Base-by-base conservation (phyloP, 2,113 vertebrate genomes). In the Myiagra hebetior region DNA sequence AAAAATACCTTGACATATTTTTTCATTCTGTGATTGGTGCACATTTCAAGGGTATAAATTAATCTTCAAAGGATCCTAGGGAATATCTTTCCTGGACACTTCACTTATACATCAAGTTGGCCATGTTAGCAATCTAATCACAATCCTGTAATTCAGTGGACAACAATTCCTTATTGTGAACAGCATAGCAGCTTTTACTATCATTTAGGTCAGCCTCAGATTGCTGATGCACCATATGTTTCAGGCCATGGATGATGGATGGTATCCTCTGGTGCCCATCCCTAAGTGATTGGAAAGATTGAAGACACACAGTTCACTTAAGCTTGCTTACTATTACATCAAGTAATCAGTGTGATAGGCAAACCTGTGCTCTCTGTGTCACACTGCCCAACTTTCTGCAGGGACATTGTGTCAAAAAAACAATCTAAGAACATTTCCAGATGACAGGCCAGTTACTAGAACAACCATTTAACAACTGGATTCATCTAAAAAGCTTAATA, bases 281-380 rank as follows among this genome's bases (percentile, higher is more conserved):
- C 98, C 98, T 99, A 99, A 99, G 99, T 99, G 98, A 99, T 98
- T 98, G 98, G 98, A 97, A 98, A 99, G 99, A 99, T 98, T 98
- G 98, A 99, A 99, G 98, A 99, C 98, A 98, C 98, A 98, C 98
- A 99, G 99, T 99, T 99, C 98, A 98, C 98, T 99, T 99, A 98
- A 98, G 98, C 98, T 98, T 98, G 98, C 98, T 98, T 98, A 98
- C 98, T 98, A 98, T 98, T 98, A 97, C 97, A 98, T 98, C 98
- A 98, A 98, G 98, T 98, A 99, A 99, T 99, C 98, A 98, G 97
- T 44, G 96, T 98, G 95, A 98, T 98, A 98, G 98, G 97, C 97
- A 98, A 95, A 98, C 98, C 98, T 95, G 85, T 97, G 97, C 95
- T 97, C 97, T 95, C 93, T 93, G 83, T 98, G 97, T 97, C 96